A percentile compares a stretch with the other conserved stretches of the same genome.
phyloP scores from a whole-genome alignment of 1,140 invertebrate genomes.

The Hylyphantes graminicola region DNA sequence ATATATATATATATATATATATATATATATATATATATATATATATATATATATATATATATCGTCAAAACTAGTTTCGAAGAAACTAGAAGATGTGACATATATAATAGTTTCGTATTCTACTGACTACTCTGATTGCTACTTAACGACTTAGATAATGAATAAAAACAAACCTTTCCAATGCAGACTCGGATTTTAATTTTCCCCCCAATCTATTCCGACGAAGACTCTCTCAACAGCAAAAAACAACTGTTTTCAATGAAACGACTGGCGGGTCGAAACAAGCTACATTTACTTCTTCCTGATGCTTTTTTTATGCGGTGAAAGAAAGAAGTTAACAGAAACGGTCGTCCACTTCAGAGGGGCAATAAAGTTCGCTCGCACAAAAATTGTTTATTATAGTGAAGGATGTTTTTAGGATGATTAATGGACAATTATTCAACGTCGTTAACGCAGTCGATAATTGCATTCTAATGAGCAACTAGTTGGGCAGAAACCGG shows the following conservation, averaged over 20 bases:
- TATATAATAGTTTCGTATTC: too few species aligned
- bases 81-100: too few species aligned
- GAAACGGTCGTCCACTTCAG: too few species aligned
- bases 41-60: too few species aligned
- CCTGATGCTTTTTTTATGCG: neutral
- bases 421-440: slow-evolving; percentile 58
- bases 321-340: neutral
- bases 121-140: too few species aligned
- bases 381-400: slow-evolving; percentile 19
- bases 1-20: too few species aligned
- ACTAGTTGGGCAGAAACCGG: slow-evolving; percentile 32
- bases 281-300: slow-evolving; percentile 1
- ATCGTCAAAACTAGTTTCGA: too few species aligned
- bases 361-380: too few species aligned
- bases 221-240: neutral
- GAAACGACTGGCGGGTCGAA: neutral
- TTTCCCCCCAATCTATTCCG: neutral
- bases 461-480: slow-evolving; percentile 55
- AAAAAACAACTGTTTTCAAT: slow-evolving; percentile 10
- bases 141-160: too few species aligned
- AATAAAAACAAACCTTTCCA: too few species aligned
- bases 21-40: too few species aligned
- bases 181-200: too few species aligned
- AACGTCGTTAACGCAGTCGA: slow-evolving; percentile 47
- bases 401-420: slow-evolving; percentile 33